Base-by-base conservation (phyloP, 2,888 invertebrate genomes). In the Tanytarsus gracilentus region DNA sequence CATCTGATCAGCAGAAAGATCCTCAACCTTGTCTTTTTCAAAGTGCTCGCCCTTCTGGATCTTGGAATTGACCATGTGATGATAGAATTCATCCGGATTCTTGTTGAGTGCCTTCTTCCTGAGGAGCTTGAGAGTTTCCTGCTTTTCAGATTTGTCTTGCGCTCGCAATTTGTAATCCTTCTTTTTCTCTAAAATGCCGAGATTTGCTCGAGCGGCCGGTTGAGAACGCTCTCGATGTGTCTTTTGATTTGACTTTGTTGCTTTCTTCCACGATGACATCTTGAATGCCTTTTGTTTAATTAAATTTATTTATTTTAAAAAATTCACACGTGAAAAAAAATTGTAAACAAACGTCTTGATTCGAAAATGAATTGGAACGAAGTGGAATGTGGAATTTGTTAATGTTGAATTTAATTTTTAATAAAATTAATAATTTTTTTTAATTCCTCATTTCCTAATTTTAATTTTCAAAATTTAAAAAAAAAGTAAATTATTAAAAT, bases 11-110 rank as follows among this genome's bases (percentile, higher is more conserved):
- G 85, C 80, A 1, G 86, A 85, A 65, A 90, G 84, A 66, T 89
- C 86, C 44, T 84, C 83, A 29, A 80, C 78, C 63, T 86, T 83
- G 23, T 78, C 75, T 33, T 83, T 74, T 66, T 88, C 84, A 69
- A 84, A 84, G 67, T 85, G 85, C 75, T 76, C 78, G 66, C 80
- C 83, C 67, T 78, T 72, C 62, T 77, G 72, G 0, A 87, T 74
- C 72, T 84, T 83, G 0, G 94, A 88, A 71, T 91, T 93, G 61
- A 94, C 83, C 97, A 98, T 98, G 70, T 96, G 95, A 76, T 91
- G 93, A 72, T 97, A 91, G 75, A 97, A 99, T 72, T 99, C 99
- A 84, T 99, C 97, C 1, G 96, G 95, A 77, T 99, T 99, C 71
- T 86, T 90, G 69, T 95, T 88, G 21, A 92, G 75, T 0, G 94